A percentile compares a stretch with the other conserved stretches of the same genome.
Evolutionary conservation across 2,888 invertebrate genomes (phyloP).

Genomic region (Drosophila robusta): DNA sequence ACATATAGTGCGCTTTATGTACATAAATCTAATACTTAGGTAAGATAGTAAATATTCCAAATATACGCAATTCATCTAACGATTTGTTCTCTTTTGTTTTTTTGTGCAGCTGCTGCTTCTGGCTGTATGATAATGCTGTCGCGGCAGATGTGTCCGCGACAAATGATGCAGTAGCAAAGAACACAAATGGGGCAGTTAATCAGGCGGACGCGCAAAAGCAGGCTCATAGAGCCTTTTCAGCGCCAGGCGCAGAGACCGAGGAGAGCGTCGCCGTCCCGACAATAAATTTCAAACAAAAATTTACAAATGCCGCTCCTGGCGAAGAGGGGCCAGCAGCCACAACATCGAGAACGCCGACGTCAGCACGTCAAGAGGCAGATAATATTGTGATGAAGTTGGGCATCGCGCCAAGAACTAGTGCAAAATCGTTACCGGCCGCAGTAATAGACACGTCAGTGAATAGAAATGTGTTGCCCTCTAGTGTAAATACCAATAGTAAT

Average conservation of each 20-base stretch:
- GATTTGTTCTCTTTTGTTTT: conserved; percentile 9
- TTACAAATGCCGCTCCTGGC: conserved; percentile 31
- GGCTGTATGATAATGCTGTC: conserved; percentile 70
- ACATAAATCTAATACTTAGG: conserved; percentile 72
- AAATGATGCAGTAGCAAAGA: conserved; percentile 10
- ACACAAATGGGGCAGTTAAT: conserved; percentile 19
- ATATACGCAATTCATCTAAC: background rate
- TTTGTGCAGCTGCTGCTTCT: conserved; percentile 71
- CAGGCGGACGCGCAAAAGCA: conserved; percentile 7
- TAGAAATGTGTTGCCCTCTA: conserved; percentile 26
- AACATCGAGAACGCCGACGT: conserved; percentile 3
- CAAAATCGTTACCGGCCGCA: conserved; percentile 25
- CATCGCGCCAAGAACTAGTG: conserved; percentile 46
- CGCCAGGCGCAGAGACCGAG: conserved; percentile 19
- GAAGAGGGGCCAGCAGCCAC: conserved; percentile 4
- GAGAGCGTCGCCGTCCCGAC: conserved; percentile 15
- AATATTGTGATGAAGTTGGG: conserved; percentile 29
- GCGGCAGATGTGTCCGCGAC: conserved; percentile 58
- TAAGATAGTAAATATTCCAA: conserved; percentile 14
- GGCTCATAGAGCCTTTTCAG: background rate
- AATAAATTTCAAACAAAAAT: conserved; percentile 36
- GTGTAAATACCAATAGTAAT: conserved; percentile 65
- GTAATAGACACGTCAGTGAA: conserved; percentile 71
- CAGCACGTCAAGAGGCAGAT: conserved; percentile 25
- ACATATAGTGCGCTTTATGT: conserved; percentile 73